phyloP scores from a whole-genome alignment of 2,113 vertebrate species.

The Stercorarius parasiticus region DNA sequence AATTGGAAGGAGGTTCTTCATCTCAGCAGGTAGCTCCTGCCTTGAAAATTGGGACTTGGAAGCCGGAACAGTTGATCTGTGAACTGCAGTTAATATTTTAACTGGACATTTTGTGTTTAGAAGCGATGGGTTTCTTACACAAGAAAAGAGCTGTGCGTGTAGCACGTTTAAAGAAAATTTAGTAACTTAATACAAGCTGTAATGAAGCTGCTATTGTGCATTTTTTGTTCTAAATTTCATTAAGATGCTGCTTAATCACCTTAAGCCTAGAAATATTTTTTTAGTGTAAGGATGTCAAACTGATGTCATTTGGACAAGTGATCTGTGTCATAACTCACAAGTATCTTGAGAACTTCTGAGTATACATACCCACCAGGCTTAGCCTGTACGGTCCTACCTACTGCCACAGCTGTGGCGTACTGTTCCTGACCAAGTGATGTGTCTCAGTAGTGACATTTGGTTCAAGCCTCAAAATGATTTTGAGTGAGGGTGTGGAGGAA shows the following conservation, averaged over 20 bases:
- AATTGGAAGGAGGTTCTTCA: not conserved
- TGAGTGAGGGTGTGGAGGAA: not conserved
- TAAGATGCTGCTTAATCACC: not conserved
- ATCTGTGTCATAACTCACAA: not conserved
- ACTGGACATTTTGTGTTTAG: not conserved
- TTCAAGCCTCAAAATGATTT: not conserved
- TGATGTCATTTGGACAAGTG: not conserved
- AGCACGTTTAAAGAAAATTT: not conserved
- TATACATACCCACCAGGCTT: not conserved
- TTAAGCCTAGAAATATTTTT: not conserved
- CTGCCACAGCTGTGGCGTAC: not conserved
- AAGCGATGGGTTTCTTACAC: not conserved
- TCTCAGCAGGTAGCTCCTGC: not conserved
- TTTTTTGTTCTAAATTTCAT: not conserved
- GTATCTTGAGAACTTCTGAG: not conserved
- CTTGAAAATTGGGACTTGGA: not conserved
- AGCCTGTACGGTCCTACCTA: accelerated
- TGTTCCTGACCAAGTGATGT: not conserved
- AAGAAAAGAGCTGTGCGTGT: not conserved
- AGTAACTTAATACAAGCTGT: not conserved
- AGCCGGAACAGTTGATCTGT: not conserved
- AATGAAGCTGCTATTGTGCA: not conserved
- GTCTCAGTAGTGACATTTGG: not conserved
- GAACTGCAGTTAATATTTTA: not conserved
- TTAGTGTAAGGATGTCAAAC: not conserved